Evolutionary conservation across 1,140 invertebrate genomes (phyloP), one percentile per base, ranked within the genome.

Genomic region (Drosophila paulistorum): DNA sequence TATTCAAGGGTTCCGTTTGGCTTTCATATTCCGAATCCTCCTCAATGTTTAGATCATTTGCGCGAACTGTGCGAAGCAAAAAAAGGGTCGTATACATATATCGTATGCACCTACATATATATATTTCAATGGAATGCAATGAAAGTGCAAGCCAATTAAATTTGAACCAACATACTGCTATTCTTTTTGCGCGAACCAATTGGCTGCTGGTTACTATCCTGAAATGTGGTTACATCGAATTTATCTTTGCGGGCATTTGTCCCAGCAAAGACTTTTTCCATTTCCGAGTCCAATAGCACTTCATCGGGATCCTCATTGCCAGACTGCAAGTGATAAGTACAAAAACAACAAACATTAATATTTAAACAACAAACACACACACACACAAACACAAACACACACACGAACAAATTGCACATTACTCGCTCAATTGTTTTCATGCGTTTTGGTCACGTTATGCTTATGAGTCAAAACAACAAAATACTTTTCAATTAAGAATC

Each of bases 271-370:
- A 96, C 95, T 92, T 96, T 96, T 90, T 95, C 95, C 94, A 96
- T 96, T 93, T 96, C 95, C 92, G 96, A 95, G 92, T 96, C 95
- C 92, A 96, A 92, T 74, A 94, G 94, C 73, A 95, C 94, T 91
- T 94, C 94, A 90, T 94, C 92, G 93, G 94, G 93, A 89, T 94
- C 91, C 90, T 94, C 94, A 94, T 94, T 93, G 76, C 93, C 93
- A 91, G 93, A 93, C 86, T 92, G 81, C 92, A 93, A 70, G 14
- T 39, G 48, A 17, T 30, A 2, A 33, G 17, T 54, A 23, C 1
- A 48, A 20, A 10, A 14, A 45, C 4, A 45, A 45, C 11, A 42
- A 42, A 3, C 10, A n/a, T 37, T 11, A 45, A 2, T 14, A 51
- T 11, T 4, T 7, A 51, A 55, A 58, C 17, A 61, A 54, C 7